Conservation (phyloP, 1,140 invertebrate genomes). For the Drosophila nannoptera region DNA sequence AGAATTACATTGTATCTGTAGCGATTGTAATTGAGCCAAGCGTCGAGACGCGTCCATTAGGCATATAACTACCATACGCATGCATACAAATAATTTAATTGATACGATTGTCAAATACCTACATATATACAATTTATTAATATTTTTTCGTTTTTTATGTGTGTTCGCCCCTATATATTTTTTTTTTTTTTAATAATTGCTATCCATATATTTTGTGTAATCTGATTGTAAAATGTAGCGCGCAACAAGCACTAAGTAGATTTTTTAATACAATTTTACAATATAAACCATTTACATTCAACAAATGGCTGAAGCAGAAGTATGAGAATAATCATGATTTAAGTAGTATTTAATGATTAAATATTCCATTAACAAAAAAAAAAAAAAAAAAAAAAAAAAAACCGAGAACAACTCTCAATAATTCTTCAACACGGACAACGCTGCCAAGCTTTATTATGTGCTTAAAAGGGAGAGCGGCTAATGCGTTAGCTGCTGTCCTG, state of each 20-base stretch:
- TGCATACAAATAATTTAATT: slow-evolving; percentile 14
- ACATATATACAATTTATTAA: slow-evolving; percentile 15
- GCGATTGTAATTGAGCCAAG: slow-evolving; percentile 41
- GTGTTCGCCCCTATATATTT: background rate
- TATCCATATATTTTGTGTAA: background rate
- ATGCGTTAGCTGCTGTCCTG: slow-evolving; percentile 23
- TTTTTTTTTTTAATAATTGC: background rate
- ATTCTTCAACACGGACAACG: slow-evolving; percentile 6
- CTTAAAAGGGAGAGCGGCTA: slow-evolving; percentile 9
- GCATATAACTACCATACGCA: slow-evolving; percentile 22
- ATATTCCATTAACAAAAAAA: slow-evolving; percentile 33
- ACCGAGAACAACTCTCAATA: slow-evolving; percentile 13
- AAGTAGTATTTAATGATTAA: slow-evolving; percentile 43
- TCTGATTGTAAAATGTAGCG: slow-evolving; percentile 14
- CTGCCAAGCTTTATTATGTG: slow-evolving; percentile 7
- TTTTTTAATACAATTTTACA: slow-evolving; percentile 32
- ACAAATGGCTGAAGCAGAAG: slow-evolving; percentile 21
- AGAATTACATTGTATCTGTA: slow-evolving; percentile 32
- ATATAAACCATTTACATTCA: slow-evolving; percentile 19
- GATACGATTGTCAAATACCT: background rate
- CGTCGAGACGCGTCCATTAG: slow-evolving; percentile 31
- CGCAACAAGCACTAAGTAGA: slow-evolving; percentile 11
- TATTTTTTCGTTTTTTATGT: background rate
- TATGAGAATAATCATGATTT: slow-evolving; percentile 37
- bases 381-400: slow-evolving; percentile 1